Conservation (phyloP, 2,888 invertebrate species). For the Eristalis intricaria region DNA sequence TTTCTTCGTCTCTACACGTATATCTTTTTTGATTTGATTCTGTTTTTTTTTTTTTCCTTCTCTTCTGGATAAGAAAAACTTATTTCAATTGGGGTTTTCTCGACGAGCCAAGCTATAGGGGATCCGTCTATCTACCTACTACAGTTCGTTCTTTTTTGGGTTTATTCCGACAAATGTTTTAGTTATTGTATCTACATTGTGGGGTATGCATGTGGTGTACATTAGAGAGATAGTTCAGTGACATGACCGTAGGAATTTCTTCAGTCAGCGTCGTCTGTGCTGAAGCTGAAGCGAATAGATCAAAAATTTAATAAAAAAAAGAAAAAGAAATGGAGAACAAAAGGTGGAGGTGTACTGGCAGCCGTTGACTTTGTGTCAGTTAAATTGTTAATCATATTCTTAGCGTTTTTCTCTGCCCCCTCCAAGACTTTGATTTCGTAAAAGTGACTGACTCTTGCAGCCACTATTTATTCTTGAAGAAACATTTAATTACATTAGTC, state of each 20-base stretch:
- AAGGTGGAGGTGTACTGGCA: slow-evolving; percentile 70
- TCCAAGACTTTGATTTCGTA: not conserved
- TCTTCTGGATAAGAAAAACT: slow-evolving; percentile 54
- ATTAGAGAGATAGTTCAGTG: slow-evolving; percentile 69
- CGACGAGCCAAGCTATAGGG: slow-evolving; percentile 38
- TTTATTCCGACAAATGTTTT: slow-evolving; percentile 61
- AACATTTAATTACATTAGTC: slow-evolving; percentile 69
- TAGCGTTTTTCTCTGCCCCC: slow-evolving; percentile 28
- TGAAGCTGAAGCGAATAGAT: slow-evolving; percentile 50
- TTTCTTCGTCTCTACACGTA: slow-evolving; percentile 26
- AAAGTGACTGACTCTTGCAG: slow-evolving; percentile 27
- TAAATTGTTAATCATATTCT: slow-evolving; percentile 70
- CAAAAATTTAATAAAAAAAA: slow-evolving; percentile 35
- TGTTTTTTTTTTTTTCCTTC: not conserved
- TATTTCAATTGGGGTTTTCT: slow-evolving; percentile 65
- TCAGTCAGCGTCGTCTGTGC: slow-evolving; percentile 39
- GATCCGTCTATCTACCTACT: slow-evolving; percentile 26
- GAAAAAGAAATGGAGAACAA: slow-evolving; percentile 55
- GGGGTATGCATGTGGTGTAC: slow-evolving; percentile 62
- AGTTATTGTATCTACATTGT: slow-evolving; percentile 66
- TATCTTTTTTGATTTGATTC: slow-evolving; percentile 10
- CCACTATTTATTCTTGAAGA: slow-evolving; percentile 44
- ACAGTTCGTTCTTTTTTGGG: slow-evolving; percentile 46
- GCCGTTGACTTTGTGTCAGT: slow-evolving; percentile 69
- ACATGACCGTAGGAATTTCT: slow-evolving; percentile 66